A percentile compares a stretch with the other conserved stretches of the same genome.
Evolutionary conservation across 2,888 invertebrate species (phyloP).

Genomic region (Cataglyphis livida): DNA sequence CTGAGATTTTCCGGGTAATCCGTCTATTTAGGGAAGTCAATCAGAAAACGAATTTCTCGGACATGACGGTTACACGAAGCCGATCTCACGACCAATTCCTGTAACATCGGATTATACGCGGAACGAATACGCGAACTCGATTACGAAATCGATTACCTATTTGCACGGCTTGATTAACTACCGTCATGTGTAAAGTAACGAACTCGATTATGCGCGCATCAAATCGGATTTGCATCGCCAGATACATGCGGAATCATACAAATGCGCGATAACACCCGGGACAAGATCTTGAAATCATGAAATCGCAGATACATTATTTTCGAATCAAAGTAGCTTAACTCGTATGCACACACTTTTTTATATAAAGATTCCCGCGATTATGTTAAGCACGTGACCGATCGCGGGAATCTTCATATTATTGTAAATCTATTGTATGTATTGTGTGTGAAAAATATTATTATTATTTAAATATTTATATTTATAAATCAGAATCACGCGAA

Average conservation of each 20-base stretch:
- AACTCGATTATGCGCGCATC: conserved; percentile 39
- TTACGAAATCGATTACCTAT: conserved; percentile 48
- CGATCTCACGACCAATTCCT: conserved; percentile 44
- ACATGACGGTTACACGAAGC: conserved; percentile 38
- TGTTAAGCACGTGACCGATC: neutral
- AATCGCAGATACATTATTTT: neutral
- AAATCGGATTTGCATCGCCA: conserved; percentile 40
- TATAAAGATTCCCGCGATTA: neutral
- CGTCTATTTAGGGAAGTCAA: conserved; percentile 43
- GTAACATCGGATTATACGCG: conserved; percentile 39
- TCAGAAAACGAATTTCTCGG: conserved; percentile 38
- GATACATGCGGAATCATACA: conserved; percentile 39
- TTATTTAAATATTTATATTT: no score
- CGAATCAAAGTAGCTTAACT: neutral
- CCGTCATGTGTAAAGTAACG: conserved; percentile 44
- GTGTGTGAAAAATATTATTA: no score
- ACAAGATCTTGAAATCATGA: conserved; percentile 14
- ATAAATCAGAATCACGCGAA: neutral
- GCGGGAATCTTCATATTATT: neutral
- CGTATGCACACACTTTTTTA: neutral
- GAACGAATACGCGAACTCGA: conserved; percentile 46
- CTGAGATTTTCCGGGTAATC: conserved; percentile 5
- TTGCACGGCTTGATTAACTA: conserved; percentile 48
- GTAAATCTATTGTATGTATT: neutral
- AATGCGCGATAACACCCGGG: conserved; percentile 18